phyloP scores from a whole-genome alignment of 1,140 invertebrate genomes.

The Drosophila auraria region DNA sequence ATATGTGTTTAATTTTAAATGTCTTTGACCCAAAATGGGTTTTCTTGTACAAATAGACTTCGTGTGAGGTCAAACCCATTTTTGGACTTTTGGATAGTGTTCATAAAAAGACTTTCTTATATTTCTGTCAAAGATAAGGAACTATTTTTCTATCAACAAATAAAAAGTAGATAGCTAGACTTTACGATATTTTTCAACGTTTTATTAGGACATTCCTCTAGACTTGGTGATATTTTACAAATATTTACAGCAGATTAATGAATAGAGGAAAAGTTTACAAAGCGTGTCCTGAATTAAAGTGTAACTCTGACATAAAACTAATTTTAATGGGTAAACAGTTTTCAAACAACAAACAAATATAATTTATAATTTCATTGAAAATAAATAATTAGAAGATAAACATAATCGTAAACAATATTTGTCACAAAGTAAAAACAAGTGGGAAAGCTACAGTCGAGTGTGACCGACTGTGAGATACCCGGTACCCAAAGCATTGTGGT shows the following conservation, averaged over 20 bases:
- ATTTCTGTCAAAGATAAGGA: too few relatives aligned
- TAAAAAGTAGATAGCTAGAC: background rate
- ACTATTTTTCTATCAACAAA: background rate
- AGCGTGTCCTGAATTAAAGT: background rate
- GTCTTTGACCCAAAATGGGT: constrained; percentile 8
- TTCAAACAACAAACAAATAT: background rate
- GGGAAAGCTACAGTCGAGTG: too few relatives aligned
- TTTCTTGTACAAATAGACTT: background rate
- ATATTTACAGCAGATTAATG: background rate
- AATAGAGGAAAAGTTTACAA: too few relatives aligned
- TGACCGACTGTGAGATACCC: too few relatives aligned
- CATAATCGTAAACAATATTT: background rate
- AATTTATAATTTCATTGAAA: background rate
- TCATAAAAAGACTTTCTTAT: too few relatives aligned
- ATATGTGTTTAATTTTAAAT: background rate
- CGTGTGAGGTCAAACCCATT: background rate
- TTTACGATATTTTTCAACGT: background rate
- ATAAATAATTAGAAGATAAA: background rate
- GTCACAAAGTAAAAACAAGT: background rate
- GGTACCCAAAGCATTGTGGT: too few relatives aligned
- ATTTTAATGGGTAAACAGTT: background rate
- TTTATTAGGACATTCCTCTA: background rate
- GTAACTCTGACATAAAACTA: background rate
- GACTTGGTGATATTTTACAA: background rate
- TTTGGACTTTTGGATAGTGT: background rate